Evolutionary conservation across 2,888 invertebrate genomes (phyloP).

Genomic region (Brachylomia viminalis): DNA sequence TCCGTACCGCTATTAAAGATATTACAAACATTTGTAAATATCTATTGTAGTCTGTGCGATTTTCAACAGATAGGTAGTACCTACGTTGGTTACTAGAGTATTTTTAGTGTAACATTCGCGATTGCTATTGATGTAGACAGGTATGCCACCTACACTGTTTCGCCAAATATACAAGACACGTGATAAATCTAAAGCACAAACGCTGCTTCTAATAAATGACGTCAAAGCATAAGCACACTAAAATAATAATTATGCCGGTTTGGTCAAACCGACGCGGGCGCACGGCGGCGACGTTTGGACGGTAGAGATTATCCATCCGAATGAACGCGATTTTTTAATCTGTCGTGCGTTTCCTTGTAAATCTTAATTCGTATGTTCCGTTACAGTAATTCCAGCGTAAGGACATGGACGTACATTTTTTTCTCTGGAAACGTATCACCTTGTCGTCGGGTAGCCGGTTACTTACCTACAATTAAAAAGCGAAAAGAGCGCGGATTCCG

Average conservation of each 20-base stretch:
- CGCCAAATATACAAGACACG: slow-evolving; percentile 54
- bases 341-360: slow-evolving; percentile 81
- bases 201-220: slow-evolving; percentile 59
- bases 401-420: slow-evolving; percentile 80
- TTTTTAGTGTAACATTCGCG: slow-evolving; percentile 61
- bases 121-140: slow-evolving; percentile 67
- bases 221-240: slow-evolving; percentile 54
- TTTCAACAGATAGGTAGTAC: slow-evolving; percentile 61
- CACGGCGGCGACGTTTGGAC: slow-evolving; percentile 39
- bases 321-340: slow-evolving; percentile 76
- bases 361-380: slow-evolving; percentile 85
- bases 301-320: slow-evolving; percentile 70
- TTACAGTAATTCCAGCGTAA: slow-evolving; percentile 85
- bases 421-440: slow-evolving; percentile 88
- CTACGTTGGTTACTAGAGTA: slow-evolving; percentile 55
- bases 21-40: slow-evolving; percentile 77
- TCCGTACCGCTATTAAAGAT: slow-evolving; percentile 78
- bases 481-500: slow-evolving; percentile 89
- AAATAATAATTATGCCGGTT: slow-evolving; percentile 57
- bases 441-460: slow-evolving; percentile 86
- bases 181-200: slow-evolving; percentile 61
- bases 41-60: slow-evolving; percentile 75
- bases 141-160: slow-evolving; percentile 64
- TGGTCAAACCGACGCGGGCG: slow-evolving; percentile 63
- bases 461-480: slow-evolving; percentile 89